Conservation (phyloP, 2,797 vertebrate genomes). For the Hydrocynus forskahlii region DNA sequence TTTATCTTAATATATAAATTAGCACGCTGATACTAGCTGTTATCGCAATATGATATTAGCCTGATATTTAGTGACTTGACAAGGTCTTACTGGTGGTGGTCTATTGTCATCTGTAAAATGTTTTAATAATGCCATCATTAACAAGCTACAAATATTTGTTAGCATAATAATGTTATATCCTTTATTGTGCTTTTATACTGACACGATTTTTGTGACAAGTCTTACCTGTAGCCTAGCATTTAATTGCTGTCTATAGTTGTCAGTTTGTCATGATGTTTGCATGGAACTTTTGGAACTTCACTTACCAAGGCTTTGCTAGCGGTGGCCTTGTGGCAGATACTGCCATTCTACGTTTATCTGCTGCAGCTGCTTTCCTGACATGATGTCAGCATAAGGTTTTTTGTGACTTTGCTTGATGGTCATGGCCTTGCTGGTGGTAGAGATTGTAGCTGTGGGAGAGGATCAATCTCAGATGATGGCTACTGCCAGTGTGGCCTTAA, state of each 20-base stretch:
- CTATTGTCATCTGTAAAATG: background rate
- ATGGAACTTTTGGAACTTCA: background rate
- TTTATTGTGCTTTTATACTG: background rate
- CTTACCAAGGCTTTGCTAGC: background rate
- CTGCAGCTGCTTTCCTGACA: background rate
- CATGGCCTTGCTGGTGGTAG: background rate
- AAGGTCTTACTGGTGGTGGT: too few relatives aligned
- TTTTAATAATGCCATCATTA: background rate
- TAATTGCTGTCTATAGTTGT: background rate
- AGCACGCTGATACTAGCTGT: too few relatives aligned
- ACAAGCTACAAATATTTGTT: background rate
- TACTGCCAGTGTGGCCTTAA: background rate
- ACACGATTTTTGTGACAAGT: background rate
- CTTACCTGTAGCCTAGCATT: background rate
- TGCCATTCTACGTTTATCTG: background rate
- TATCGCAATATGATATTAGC: too few relatives aligned
- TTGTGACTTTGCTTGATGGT: background rate
- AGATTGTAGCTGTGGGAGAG: background rate
- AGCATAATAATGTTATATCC: background rate
- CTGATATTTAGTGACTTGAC: too few relatives aligned
- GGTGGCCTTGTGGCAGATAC: background rate
- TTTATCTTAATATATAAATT: too few relatives aligned
- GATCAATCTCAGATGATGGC: background rate
- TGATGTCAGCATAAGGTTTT: background rate
- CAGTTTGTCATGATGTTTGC: background rate